These are phyloP conservation scores for Drosophila orosa DNA, from an alignment of 1,140 invertebrate species.

Conservation along the genomic window DNA sequence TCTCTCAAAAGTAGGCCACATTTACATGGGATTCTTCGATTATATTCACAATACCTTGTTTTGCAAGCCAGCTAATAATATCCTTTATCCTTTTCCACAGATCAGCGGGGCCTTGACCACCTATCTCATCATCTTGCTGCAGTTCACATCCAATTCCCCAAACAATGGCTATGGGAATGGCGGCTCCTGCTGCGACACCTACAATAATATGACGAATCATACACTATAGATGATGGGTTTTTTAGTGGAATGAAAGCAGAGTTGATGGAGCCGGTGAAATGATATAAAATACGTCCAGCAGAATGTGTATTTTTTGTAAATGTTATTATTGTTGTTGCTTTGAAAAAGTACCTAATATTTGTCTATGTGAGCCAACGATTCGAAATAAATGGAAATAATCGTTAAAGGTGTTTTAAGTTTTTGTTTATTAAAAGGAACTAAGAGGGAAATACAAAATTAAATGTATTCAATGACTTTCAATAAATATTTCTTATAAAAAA, in stretches of 20 bases:
- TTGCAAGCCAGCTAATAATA: background rate
- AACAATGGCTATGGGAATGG: slow-evolving; percentile 22
- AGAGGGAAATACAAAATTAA: fast-evolving
- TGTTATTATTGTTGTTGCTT: slow-evolving; percentile 58
- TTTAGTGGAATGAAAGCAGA: background rate
- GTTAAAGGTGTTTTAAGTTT: background rate
- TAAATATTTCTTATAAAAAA: too few relatives aligned
- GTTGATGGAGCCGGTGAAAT: slow-evolving; percentile 51
- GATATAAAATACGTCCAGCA: slow-evolving; percentile 56
- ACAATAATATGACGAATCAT: slow-evolving; percentile 60
- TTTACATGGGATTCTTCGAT: too few relatives aligned
- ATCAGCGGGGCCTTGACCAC: slow-evolving; percentile 82
- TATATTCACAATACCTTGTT: background rate
- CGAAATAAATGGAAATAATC: slow-evolving; percentile 59
- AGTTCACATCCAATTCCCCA: slow-evolving; percentile 77
- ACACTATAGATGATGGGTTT: slow-evolving; percentile 51
- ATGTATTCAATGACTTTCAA: background rate
- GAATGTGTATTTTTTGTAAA: slow-evolving; percentile 48
- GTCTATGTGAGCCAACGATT: slow-evolving; percentile 53
- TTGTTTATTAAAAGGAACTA: too few relatives aligned
- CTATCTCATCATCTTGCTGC: slow-evolving; percentile 81
- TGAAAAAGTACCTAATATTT: slow-evolving; percentile 37
- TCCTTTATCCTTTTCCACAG: slow-evolving; percentile 33
- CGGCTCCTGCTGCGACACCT: slow-evolving; percentile 54
- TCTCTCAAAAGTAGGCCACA: background rate